Evolutionary conservation across 2,888 invertebrate species (phyloP).

Genomic region (Drosophila dives): DNA sequence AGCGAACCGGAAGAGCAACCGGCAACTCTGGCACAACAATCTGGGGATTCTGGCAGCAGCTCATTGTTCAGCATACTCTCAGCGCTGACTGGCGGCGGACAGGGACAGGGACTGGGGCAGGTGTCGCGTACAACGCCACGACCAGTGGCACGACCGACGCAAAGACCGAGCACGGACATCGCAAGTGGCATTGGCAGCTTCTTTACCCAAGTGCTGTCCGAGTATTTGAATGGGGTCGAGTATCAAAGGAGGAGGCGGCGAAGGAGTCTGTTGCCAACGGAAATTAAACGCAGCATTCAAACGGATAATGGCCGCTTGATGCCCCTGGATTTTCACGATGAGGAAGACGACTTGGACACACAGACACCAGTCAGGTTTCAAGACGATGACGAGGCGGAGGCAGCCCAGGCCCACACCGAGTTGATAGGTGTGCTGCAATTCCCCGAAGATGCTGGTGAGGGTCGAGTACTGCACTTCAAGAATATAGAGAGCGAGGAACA

Average conservation of each 20-base stretch:
- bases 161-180: slow-evolving; percentile 71
- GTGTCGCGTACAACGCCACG: slow-evolving; percentile 67
- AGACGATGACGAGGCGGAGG: slow-evolving; percentile 68
- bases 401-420: slow-evolving; percentile 67
- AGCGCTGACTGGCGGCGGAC: slow-evolving; percentile 73
- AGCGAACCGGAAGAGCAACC: slow-evolving; percentile 86
- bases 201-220: slow-evolving; percentile 82
- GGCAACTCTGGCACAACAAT: slow-evolving; percentile 43
- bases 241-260: slow-evolving; percentile 71
- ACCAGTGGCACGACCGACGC: slow-evolving; percentile 60
- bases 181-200: slow-evolving; percentile 82
- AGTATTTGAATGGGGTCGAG: slow-evolving; percentile 80
- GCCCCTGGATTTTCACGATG: slow-evolving; percentile 73
- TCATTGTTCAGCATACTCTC: slow-evolving; percentile 79
- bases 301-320: slow-evolving; percentile 62
- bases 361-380: slow-evolving; percentile 66
- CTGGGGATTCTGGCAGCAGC: slow-evolving; percentile 46
- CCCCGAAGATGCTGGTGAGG: slow-evolving; percentile 58
- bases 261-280: slow-evolving; percentile 57
- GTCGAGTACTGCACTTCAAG: slow-evolving; percentile 68
- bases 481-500: slow-evolving; percentile 60
- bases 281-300: slow-evolving; percentile 66
- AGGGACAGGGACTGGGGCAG: slow-evolving; percentile 33
- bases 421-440: slow-evolving; percentile 71
- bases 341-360: slow-evolving; percentile 72